phyloP scores from a whole-genome alignment of 2,113 vertebrate genomes.

The Sarotherodon lohbergeri region DNA sequence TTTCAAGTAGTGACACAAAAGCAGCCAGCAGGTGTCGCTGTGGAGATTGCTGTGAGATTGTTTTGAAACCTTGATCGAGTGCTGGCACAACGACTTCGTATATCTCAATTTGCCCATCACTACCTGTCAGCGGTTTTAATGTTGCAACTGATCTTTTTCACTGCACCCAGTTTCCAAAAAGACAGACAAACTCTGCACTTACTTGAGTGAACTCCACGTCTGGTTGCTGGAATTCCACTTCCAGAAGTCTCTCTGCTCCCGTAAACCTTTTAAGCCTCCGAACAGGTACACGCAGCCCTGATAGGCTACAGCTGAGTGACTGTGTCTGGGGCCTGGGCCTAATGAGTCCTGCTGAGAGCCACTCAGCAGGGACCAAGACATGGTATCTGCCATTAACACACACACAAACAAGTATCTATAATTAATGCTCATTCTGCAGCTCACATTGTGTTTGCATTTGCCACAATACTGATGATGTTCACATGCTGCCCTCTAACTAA shows the following conservation, averaged over 20 bases:
- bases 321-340: slow-evolving; percentile 78
- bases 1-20: background rate
- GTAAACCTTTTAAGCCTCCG: slow-evolving; percentile 77
- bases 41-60: background rate
- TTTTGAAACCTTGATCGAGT: background rate
- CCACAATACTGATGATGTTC: background rate
- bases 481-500: background rate
- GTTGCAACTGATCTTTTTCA: background rate
- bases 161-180: background rate
- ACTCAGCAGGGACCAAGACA: slow-evolving; percentile 67
- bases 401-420: background rate
- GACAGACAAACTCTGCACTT: background rate
- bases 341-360: slow-evolving; percentile 2
- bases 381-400: slow-evolving; percentile 66
- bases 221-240: slow-evolving; percentile 73
- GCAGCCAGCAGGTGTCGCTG: background rate
- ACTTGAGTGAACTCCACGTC: slow-evolving; percentile 81
- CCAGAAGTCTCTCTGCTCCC: slow-evolving; percentile 85
- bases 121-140: background rate
- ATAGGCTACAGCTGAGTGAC: slow-evolving; percentile 76
- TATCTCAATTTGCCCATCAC: background rate
- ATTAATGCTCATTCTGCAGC: background rate
- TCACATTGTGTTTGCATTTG: background rate
- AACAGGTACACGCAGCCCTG: slow-evolving; percentile 80
- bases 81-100: background rate